Evolutionary conservation across 2,888 invertebrate genomes (phyloP), one percentile per base, ranked within the genome.

Genomic region (Zaprionus obscuricornis): DNA sequence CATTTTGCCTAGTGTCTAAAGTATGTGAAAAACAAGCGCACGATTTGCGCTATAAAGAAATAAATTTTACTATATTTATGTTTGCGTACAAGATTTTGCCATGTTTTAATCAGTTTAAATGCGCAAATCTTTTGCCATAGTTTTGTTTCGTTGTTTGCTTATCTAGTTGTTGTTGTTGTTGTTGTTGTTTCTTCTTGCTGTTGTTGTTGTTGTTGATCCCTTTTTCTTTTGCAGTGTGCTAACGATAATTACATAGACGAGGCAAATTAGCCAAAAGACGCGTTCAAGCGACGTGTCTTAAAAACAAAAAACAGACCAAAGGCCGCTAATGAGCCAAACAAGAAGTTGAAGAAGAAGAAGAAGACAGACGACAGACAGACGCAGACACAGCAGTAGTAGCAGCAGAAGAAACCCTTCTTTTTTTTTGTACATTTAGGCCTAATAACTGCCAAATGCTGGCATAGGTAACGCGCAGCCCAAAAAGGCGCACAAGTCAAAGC

Each of bases 401-500:
- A 1, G 22, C 11, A 40, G 14, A 24, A 42, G 11, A 16, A 8
- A 27, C 6, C 27, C 3, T 5, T n/a, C n/a, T n/a, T n/a, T n/a
- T n/a, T n/a, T 56, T 50, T 66, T 69, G 65, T 77, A 78, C 83
- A 82, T 82, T 77, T 77, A 85, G 83, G 78, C 85, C 77, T 85
- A 77, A 77, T 77, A 77, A 77, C 77, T 77, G 77, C 74, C 70
- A 64, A n/a, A 42, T 63, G 63, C 56, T 57, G 50, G 69, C 33
- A 72, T 31, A 11, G 29, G 51, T 54, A 39, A 51, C 18, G 37
- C 47, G 60, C 66, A 66, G 59, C 75, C 75, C 64, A 68, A 69
- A 84, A 86, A 84, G 74, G 85, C 74, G 79, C 85, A 84, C 86
- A 84, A 85, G 84, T 81, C 85, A 86, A 78, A 83, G 87, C 87